Evolutionary conservation across 2,888 invertebrate genomes (phyloP), one percentile per base, ranked within the genome.

Genomic region (Drosophila austrosaltans): DNA sequence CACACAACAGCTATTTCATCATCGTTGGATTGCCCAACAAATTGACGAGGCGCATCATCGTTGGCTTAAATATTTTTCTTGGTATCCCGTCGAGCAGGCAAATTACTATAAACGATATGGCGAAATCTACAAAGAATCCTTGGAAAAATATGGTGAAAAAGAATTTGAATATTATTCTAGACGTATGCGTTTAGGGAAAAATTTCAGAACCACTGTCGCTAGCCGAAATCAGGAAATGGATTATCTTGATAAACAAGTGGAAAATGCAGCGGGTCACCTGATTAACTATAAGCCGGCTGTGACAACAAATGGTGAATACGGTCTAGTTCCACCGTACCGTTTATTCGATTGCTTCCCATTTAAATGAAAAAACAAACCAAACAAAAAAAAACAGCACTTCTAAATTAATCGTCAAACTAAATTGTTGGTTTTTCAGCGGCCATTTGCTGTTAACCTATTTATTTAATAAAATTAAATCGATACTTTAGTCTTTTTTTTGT

Each of bases 271-370:
- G 81, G 16, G 22, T 3, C 66, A 78, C 5, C 12, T 81, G 56
- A 20, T 28, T 1, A 22, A 28, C 6, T 61, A 64, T 3, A 76
- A 42, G 39, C 22, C 28, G 0, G 58, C 84, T 1, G 4, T 2
- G 0, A 81, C 79, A 2, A 71, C 70, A 1, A 81, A 83, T 54
- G 84, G 79, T 0, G 60, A 44, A 4, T 81, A 81, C 6, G 84
- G 81, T 0, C 54, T 59, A 2, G 20, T 84, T 0, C 6, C 42
- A 5, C 84, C 81, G 1, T 62, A 61, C 0, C 16, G 10, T 1
- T 6, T 28, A 10, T 66, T 48, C 20, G 10, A 57, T 1, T 72
- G 72, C 25, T 62, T 72, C 22, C 53, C 58, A 56, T 22, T 32
- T 16, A n/a, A 56, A 56, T 22, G 22, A 25, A 20, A 22, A 48